Evolutionary conservation across 2,797 vertebrate species (phyloP).

Genomic region (Pantherophis vulpinus): DNA sequence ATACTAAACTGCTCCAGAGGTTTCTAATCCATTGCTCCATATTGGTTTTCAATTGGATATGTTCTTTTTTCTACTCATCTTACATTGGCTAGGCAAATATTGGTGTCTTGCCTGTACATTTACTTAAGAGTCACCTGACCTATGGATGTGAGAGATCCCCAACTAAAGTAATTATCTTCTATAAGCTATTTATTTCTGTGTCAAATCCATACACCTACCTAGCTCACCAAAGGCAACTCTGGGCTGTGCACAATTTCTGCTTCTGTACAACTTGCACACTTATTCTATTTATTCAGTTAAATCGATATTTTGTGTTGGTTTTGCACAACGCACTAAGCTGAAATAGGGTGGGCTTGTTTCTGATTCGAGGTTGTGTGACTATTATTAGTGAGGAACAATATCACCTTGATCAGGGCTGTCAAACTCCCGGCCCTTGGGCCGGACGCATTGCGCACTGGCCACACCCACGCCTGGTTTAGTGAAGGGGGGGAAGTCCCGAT

Average conservation of each 20-base stretch:
- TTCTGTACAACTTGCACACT: background rate
- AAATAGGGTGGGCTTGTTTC: background rate
- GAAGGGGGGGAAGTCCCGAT: too few relatives aligned
- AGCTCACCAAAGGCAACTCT: background rate
- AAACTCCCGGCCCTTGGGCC: too few relatives aligned
- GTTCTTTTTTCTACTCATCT: background rate
- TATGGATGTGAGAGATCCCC: background rate
- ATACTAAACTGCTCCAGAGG: background rate
- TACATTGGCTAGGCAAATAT: background rate
- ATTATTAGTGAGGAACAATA: background rate
- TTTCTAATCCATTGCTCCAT: background rate
- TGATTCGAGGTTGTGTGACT: background rate
- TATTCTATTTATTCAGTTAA: background rate
- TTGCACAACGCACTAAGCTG: background rate
- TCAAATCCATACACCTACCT: background rate
- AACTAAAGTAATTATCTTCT: background rate
- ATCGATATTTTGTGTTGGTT: background rate
- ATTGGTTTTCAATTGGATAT: background rate
- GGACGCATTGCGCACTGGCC: fast-evolving
- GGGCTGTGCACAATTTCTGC: background rate
- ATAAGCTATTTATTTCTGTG: background rate
- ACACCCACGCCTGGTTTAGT: too few relatives aligned
- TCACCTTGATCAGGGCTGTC: background rate
- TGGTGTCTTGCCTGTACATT: background rate
- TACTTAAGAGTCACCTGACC: background rate